Evolutionary conservation across 2,797 vertebrate species (phyloP).

Genomic region (Esox masquinongy): DNA sequence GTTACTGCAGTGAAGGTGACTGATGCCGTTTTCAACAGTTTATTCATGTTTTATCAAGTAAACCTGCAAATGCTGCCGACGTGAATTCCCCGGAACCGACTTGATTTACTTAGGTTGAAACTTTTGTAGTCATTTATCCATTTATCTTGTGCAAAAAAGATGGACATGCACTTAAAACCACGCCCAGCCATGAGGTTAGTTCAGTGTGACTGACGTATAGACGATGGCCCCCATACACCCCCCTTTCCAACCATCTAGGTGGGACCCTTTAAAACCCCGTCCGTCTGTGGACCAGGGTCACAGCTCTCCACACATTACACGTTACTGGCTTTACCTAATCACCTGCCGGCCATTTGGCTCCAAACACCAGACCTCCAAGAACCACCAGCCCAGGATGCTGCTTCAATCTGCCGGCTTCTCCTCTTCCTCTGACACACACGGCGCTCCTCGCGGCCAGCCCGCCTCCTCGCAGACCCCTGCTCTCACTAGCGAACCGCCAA

Average conservation of each 20-base stretch:
- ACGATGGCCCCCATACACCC: too few relatives aligned
- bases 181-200: too few relatives aligned
- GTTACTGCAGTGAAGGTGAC: constrained; percentile 13
- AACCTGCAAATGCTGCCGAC: not conserved
- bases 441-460: constrained; percentile 36
- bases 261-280: too few relatives aligned
- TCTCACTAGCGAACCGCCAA: constrained; percentile 65
- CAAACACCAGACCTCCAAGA: constrained; percentile 65
- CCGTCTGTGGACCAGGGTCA: too few relatives aligned
- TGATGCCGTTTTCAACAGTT: constrained; percentile 8
- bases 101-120: not conserved
- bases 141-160: not conserved
- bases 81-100: not conserved
- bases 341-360: constrained; percentile 63
- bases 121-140: not conserved
- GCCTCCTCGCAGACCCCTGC: constrained; percentile 62
- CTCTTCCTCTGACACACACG: constrained; percentile 51
- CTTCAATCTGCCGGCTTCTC: constrained; percentile 47
- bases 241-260: too few relatives aligned
- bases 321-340: not conserved
- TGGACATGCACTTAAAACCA: not conserved
- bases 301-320: constrained; percentile 14
- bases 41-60: not conserved
- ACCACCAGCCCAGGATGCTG: constrained; percentile 49
- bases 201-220: too few relatives aligned